Evolutionary conservation across 2,797 vertebrate species (phyloP).

Genomic region (Manis javanica): DNA sequence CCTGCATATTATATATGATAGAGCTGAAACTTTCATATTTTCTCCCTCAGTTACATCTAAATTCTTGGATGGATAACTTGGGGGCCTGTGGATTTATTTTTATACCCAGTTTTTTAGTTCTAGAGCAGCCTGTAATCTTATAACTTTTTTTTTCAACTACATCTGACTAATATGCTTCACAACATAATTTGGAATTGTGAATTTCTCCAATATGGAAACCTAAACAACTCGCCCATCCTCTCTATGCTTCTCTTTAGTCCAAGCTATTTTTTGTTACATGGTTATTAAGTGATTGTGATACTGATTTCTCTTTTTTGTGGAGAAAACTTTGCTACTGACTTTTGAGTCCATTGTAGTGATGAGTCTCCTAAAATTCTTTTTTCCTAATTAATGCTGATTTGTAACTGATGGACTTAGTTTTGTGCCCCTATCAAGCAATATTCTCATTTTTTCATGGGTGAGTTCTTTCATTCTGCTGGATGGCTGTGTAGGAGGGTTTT

Average conservation of each 20-base stretch:
- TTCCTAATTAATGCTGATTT: neutral
- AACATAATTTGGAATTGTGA: neutral
- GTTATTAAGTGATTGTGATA: neutral
- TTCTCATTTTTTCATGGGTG: neutral
- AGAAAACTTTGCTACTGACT: neutral
- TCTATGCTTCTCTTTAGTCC: neutral
- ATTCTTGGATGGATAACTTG: neutral
- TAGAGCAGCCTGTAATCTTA: neutral
- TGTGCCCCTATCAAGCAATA: neutral
- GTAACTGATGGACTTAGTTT: neutral
- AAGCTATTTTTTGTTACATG: neutral
- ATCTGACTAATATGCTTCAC: neutral
- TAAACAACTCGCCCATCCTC: neutral
- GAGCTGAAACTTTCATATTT: neutral
- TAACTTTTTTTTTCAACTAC: neutral
- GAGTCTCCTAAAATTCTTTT: neutral
- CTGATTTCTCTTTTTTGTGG: neutral
- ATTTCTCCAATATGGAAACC: neutral
- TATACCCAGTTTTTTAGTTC: neutral
- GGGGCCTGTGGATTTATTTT: neutral
- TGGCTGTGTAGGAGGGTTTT: neutral
- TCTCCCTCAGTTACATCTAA: neutral
- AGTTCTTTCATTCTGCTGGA: neutral
- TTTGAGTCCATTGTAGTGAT: neutral
- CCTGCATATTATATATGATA: neutral